phyloP scores from a whole-genome alignment of 2,888 invertebrate genomes.

The Venusia cambrica region DNA sequence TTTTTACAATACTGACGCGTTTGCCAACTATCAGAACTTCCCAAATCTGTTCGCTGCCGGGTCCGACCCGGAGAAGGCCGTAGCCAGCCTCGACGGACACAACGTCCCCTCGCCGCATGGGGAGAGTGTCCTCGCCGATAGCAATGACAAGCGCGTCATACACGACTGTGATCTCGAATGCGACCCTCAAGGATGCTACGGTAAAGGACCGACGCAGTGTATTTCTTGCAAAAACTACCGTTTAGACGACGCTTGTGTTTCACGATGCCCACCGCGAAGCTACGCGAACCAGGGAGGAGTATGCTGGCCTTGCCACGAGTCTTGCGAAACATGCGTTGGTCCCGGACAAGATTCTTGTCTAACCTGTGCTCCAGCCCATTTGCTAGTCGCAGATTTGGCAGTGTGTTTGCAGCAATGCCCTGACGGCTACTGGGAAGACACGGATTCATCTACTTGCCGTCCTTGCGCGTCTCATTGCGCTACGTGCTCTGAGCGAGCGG shows the following conservation, averaged over 20 bases:
- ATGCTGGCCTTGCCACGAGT: slow-evolving; percentile 94
- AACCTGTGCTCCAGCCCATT: slow-evolving; percentile 91
- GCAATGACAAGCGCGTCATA: slow-evolving; percentile 82
- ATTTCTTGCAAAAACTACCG: slow-evolving; percentile 90
- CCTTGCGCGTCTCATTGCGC: slow-evolving; percentile 93
- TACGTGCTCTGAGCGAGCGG: slow-evolving; percentile 90
- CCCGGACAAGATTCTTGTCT: slow-evolving; percentile 93
- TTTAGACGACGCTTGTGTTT: slow-evolving; percentile 91
- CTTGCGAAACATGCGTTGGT: slow-evolving; percentile 94
- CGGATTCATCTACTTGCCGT: slow-evolving; percentile 87
- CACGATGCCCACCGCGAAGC: slow-evolving; percentile 91
- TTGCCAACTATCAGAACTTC: slow-evolving; percentile 88
- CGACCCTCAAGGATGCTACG: slow-evolving; percentile 92
- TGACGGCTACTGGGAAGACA: slow-evolving; percentile 91
- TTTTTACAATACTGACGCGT: slow-evolving; percentile 86
- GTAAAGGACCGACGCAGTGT: slow-evolving; percentile 91
- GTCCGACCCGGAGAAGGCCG: slow-evolving; percentile 88
- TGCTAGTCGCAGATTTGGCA: slow-evolving; percentile 90
- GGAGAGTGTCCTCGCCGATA: slow-evolving; percentile 82
- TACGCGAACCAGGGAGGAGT: slow-evolving; percentile 90
- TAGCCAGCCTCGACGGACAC: slow-evolving; percentile 84
- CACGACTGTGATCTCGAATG: slow-evolving; percentile 92
- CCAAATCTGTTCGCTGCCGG: slow-evolving; percentile 90
- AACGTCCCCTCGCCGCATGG: slow-evolving; percentile 82
- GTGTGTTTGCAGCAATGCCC: slow-evolving; percentile 84